Base-by-base conservation (phyloP, 2,113 vertebrate species). In the Myotis lucifugus region DNA sequence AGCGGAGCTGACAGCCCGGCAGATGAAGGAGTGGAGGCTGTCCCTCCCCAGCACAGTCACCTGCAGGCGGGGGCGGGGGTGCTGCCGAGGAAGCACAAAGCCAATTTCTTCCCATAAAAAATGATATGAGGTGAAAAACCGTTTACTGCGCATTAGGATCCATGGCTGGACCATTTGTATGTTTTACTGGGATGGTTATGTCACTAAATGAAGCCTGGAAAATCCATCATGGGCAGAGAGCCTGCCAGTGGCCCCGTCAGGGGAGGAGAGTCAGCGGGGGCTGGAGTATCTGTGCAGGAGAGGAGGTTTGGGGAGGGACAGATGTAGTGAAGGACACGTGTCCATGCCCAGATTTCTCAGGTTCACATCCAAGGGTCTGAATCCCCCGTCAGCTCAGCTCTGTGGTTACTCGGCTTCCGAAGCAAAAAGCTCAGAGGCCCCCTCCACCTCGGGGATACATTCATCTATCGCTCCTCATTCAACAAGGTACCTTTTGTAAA, bases 41-140 rank as follows among this genome's bases (percentile, higher is more conserved):
- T 5, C 54, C 85, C 84, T 32, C 42, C 59, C 72, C 5, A 9
- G 6, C 67, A 25, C 1, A 70, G 50, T 74, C 85, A 83, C 77
- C 92, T 88, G 29, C 59, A 19, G 40, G 18, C 2, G 2, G 73
- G 59, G 42, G 25, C 7, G 3, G 48, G 4, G 23, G 61, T 0
- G 3, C 73, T 50, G 48, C 50, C 29, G 61, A 48, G 15, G 42
- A 82, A 46, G 29, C 87, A 59, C 95, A 81, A 78, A 92, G 95
- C 72, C 91, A 84, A 88, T 95, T 88, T 90, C 95, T 93, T 76
- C 82, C 95, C 78, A 67, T 92, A 95, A 97, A 96, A 96, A 95
- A 95, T 96, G 95, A 93, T 86, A 95, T 42, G 88, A 96, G 92
- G 90, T 95, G 70, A 88, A 96, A 97, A 97, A 92, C 32, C 54